Conservation (phyloP, 2,113 vertebrate species). For the Tylochromis polylepis region DNA sequence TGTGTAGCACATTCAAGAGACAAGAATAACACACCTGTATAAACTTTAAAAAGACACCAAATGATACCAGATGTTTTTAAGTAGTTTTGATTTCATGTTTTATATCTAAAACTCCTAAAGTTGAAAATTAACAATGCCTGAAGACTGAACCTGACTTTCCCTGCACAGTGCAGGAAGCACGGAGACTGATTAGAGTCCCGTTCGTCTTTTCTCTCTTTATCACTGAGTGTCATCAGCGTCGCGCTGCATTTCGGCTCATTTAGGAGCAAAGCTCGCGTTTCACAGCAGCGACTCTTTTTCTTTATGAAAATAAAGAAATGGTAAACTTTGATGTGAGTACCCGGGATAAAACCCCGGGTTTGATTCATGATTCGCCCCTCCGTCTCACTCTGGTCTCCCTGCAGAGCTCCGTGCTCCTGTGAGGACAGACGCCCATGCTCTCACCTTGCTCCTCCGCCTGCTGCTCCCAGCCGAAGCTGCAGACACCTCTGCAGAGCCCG, state of each 20-base stretch:
- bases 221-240: background rate
- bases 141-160: background rate
- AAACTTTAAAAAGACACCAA: background rate
- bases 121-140: background rate
- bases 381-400: background rate
- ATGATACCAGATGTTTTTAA: background rate
- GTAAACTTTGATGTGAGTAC: background rate
- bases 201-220: background rate
- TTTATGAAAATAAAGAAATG: background rate
- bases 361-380: background rate
- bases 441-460: conserved; percentile 17
- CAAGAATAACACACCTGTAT: background rate
- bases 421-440: background rate
- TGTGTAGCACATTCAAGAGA: background rate
- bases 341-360: background rate
- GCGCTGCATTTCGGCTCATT: background rate
- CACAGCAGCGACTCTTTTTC: background rate
- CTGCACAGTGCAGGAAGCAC: background rate
- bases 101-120: background rate
- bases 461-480: background rate
- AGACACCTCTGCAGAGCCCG: background rate
- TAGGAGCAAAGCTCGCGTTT: background rate
- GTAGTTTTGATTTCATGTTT: background rate
- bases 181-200: background rate
- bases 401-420: background rate